phyloP scores from a whole-genome alignment of 2,797 vertebrate genomes.

The Phoebastria nigripes region DNA sequence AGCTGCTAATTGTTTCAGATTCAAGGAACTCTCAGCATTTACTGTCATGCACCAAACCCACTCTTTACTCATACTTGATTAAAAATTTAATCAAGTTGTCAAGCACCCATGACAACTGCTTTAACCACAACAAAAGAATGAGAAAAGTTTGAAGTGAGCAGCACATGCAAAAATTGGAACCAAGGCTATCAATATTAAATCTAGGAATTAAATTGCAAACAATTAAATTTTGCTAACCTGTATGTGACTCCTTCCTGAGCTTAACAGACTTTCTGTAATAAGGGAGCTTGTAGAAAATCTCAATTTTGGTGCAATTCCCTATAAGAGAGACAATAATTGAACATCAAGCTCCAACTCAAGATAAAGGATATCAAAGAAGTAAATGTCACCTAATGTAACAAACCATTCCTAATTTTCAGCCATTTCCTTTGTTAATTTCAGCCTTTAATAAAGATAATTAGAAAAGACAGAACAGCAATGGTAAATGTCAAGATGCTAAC shows the following conservation, averaged over 20 bases:
- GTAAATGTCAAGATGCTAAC: constrained; percentile 75
- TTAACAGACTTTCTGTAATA: constrained; percentile 86
- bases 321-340: constrained; percentile 73
- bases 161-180: constrained; percentile 31
- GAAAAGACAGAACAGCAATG: constrained; percentile 71
- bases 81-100: constrained; percentile 63
- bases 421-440: constrained; percentile 69
- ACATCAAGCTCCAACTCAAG: constrained; percentile 73
- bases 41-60: constrained; percentile 7
- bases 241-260: constrained; percentile 72
- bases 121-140: constrained; percentile 48
- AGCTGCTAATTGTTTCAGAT: constrained; percentile 49
- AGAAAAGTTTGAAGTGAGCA: constrained; percentile 41
- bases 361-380: constrained; percentile 80
- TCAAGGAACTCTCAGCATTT: constrained; percentile 28
- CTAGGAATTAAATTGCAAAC: constrained; percentile 55
- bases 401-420: constrained; percentile 65
- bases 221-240: constrained; percentile 75
- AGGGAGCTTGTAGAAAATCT: constrained; percentile 88
- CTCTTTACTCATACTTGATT: constrained; percentile 40
- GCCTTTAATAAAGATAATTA: constrained; percentile 76
- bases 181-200: constrained; percentile 57
- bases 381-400: constrained; percentile 75
- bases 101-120: constrained; percentile 40
- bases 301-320: constrained; percentile 95